Base-by-base conservation (phyloP, 2,797 vertebrate genomes). In the Macropodus opercularis region DNA sequence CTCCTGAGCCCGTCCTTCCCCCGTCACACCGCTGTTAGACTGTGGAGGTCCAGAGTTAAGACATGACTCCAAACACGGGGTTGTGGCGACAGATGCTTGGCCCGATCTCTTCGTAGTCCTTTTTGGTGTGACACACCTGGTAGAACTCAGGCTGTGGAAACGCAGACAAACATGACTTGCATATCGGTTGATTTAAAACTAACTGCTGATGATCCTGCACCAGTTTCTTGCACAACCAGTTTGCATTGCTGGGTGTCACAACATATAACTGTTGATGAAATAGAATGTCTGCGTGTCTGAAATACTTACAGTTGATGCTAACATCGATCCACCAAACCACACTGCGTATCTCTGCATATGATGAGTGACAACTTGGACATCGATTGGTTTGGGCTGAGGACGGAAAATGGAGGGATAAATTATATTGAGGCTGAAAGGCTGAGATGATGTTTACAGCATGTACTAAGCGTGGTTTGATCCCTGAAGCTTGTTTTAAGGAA, bases 111-210 rank as follows among this genome's bases (percentile, higher is more conserved):
- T 99, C 96, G 78, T 99, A 98, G 89, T 99, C 97, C 78, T 97
- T 99, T 93, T 98, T 99, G 92, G 96, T 99, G 93, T 99, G 97
- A 92, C 97, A 98, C 80, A 99, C 97, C 93, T 98, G 96, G 94
- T 99, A 99, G 86, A 99, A 99, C 91, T 99, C 97, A 17, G 97
- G 96, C 96, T 98, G 91, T 17, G 10, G 32, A 57, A 18, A 74
- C n/a, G n/a, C n/a, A n/a, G n/a, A n/a, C 94, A 96, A 3, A 47
- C 4, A 52, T 0, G 31, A n/a, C n/a, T n/a, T n/a, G n/a, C n/a
- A n/a, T n/a, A n/a, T n/a, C n/a, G n/a, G n/a, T n/a, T n/a, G n/a
- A n/a, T n/a, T n/a, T n/a, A n/a, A n/a, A n/a, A n/a, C n/a, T n/a
- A n/a, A n/a, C n/a, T n/a, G n/a, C n/a, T n/a, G n/a, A n/a, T n/a